Evolutionary conservation across 2,113 vertebrate species (phyloP).

Genomic region (Saimiri boliviensis): DNA sequence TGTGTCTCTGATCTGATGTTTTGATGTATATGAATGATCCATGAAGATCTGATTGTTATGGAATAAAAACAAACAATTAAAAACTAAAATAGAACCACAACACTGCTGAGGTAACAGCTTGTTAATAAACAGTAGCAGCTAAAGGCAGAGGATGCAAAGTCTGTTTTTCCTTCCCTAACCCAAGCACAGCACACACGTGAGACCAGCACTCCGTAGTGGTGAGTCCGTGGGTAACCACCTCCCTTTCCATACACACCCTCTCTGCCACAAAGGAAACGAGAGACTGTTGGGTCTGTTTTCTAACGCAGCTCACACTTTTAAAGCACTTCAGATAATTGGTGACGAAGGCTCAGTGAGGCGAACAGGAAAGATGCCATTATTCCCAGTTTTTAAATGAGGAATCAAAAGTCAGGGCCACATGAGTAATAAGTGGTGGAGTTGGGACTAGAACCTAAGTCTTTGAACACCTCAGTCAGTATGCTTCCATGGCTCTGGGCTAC

Average conservation of each 20-base stretch:
- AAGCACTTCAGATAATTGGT: background rate
- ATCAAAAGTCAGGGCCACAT: background rate
- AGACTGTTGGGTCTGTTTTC: constrained; percentile 16
- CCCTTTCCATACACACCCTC: background rate
- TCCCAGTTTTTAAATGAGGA: background rate
- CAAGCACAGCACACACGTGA: background rate
- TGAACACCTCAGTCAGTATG: background rate
- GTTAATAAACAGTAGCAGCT: constrained; percentile 18
- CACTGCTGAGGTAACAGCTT: background rate
- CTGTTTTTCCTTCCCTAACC: background rate
- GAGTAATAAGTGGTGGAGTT: background rate
- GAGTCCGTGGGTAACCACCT: background rate
- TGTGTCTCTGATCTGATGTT: background rate
- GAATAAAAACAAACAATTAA: constrained; percentile 58
- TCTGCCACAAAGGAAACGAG: constrained; percentile 22
- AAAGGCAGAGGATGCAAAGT: background rate
- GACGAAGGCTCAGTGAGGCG: background rate
- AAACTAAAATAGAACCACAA: constrained; percentile 51
- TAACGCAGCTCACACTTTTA: background rate
- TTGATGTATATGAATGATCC: background rate
- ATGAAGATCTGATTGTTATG: background rate
- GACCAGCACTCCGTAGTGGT: background rate
- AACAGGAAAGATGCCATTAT: background rate
- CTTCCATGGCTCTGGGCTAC: background rate
- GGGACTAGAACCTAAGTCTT: background rate